These are phyloP conservation scores for Trematomus loennbergii DNA, from an alignment of 2,113 vertebrate genomes.

Conservation along the genomic window DNA sequence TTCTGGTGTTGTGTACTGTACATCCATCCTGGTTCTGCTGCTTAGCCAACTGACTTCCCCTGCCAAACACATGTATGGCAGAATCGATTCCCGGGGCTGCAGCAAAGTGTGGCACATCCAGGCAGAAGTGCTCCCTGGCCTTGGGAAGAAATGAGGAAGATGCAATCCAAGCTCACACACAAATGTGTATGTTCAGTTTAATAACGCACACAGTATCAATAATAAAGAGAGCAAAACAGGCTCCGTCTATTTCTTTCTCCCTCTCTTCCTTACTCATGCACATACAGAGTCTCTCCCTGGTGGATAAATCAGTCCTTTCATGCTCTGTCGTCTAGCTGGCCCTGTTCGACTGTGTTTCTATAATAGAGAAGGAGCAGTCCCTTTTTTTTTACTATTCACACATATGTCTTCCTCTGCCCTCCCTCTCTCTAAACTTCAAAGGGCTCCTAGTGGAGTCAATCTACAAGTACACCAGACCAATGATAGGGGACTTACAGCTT, in stretches of 20 bases:
- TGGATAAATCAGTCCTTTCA: constrained; percentile 81
- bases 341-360: constrained; percentile 74
- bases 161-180: constrained; percentile 25
- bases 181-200: constrained; percentile 37
- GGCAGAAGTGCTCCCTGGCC: constrained; percentile 40
- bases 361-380: constrained; percentile 66
- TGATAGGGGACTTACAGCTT: constrained; percentile 43
- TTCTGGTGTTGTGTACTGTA: constrained; percentile 46
- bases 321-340: constrained; percentile 72
- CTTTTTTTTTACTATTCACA: constrained; percentile 64
- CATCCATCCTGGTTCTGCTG: constrained; percentile 40
- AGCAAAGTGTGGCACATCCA: constrained; percentile 40
- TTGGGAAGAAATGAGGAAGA: constrained; percentile 18
- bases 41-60: constrained; percentile 46
- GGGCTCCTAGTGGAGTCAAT: constrained; percentile 50
- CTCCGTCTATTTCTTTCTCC: constrained; percentile 9
- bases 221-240: constrained; percentile 50
- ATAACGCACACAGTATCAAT: constrained; percentile 40
- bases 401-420: constrained; percentile 23
- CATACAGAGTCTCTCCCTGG: constrained; percentile 48
- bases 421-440: constrained; percentile 58
- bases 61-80: constrained; percentile 78
- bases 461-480: constrained; percentile 45
- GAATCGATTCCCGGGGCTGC: constrained; percentile 48
- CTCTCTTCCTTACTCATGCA: not conserved